Conservation (phyloP, 2,113 vertebrate genomes). For the Sciurus niger region DNA sequence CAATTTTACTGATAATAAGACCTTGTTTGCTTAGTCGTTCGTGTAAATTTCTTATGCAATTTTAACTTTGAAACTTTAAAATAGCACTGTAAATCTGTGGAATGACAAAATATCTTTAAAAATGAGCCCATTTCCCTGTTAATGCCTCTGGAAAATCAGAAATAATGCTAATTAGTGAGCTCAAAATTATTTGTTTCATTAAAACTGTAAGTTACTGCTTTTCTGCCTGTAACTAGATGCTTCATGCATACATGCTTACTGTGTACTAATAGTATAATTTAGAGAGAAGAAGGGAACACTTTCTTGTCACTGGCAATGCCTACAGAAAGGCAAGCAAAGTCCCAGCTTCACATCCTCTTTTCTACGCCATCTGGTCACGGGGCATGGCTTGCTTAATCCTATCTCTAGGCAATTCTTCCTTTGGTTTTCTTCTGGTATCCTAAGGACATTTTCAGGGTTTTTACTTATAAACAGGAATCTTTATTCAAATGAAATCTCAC, state of each 20-base stretch:
- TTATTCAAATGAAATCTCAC: slow-evolving; percentile 44
- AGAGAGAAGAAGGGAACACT: not conserved
- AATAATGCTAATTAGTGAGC: not conserved
- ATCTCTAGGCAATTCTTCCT: not conserved
- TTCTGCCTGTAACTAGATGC: not conserved
- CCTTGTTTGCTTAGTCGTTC: not conserved
- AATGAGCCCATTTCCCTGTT: not conserved
- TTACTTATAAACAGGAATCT: slow-evolving; percentile 1
- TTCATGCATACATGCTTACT: not conserved
- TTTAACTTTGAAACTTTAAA: slow-evolving; percentile 2
- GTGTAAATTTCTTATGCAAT: not conserved
- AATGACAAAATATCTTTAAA: not conserved
- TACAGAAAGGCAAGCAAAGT: not conserved
- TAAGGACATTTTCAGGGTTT: not conserved
- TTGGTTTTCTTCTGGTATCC: not conserved
- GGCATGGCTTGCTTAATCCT: not conserved
- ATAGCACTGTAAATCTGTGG: not conserved
- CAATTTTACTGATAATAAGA: not conserved
- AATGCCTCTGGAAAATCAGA: not conserved
- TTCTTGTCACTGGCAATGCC: not conserved
- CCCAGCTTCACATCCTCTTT: not conserved
- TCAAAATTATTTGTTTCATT: not conserved
- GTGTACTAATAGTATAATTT: not conserved
- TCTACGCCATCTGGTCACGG: not conserved
- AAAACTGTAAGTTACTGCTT: not conserved